These are phyloP conservation scores for Hyles vespertilio DNA, from an alignment of 1,140 invertebrate genomes.

Conservation along the genomic window DNA sequence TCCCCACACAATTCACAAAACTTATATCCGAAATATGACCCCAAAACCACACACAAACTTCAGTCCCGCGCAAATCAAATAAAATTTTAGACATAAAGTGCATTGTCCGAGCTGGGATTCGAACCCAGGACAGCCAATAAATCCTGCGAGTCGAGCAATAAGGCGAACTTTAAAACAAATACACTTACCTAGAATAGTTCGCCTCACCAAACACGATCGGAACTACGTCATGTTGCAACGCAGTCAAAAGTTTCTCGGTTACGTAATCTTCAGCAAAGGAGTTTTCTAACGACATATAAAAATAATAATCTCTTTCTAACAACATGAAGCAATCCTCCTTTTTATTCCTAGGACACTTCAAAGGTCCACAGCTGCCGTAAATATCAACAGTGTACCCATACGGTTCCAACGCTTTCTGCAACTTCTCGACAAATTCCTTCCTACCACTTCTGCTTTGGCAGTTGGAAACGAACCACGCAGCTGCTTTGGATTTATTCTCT, in stretches of 20 bases:
- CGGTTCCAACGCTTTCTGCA: constrained; percentile 74
- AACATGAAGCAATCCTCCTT: constrained; percentile 55
- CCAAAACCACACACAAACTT: too few species aligned
- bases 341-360: constrained; percentile 45
- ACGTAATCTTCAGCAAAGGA: constrained; percentile 79
- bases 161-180: background rate
- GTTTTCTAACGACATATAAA: constrained; percentile 85
- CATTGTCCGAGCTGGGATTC: too few species aligned
- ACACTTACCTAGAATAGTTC: constrained; percentile 46
- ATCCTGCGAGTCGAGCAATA: background rate
- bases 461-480: constrained; percentile 83
- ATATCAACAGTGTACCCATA: constrained; percentile 77
- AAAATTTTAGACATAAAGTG: too few species aligned
- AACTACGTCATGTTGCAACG: constrained; percentile 68
- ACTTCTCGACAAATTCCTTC: constrained; percentile 75
- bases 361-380: constrained; percentile 79
- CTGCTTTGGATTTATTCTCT: constrained; percentile 66
- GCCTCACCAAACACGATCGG: constrained; percentile 75
- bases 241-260: constrained; percentile 79
- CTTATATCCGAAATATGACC: too few species aligned
- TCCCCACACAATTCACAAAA: too few species aligned
- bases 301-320: constrained; percentile 77
- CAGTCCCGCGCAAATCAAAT: too few species aligned
- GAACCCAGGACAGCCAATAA: too few species aligned
- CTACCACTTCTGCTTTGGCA: constrained; percentile 77